phyloP scores from a whole-genome alignment of 1,140 invertebrate genomes.

The Ooceraea biroi region DNA sequence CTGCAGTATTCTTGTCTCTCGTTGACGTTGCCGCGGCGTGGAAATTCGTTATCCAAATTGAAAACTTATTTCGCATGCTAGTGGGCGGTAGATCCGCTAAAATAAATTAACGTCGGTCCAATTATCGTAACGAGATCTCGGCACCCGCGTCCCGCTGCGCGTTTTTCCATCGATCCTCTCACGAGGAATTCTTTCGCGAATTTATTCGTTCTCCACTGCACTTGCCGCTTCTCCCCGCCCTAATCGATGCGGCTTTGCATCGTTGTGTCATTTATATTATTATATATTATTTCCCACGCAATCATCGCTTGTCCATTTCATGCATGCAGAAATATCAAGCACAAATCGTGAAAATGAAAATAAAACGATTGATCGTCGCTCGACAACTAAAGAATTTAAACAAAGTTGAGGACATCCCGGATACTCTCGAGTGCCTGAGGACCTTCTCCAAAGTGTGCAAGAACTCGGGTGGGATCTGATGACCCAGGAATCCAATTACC shows the following conservation, averaged over 20 bases:
- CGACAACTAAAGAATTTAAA: neutral
- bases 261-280: neutral
- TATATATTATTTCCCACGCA: neutral
- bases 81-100: conserved; percentile 28
- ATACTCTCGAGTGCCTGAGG: neutral
- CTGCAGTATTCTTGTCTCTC: conserved; percentile 24
- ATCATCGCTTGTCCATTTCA: neutral
- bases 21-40: conserved; percentile 1
- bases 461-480: conserved; percentile 44
- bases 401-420: neutral
- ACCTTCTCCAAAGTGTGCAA: conserved; percentile 1
- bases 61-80: conserved; percentile 47
- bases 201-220: neutral
- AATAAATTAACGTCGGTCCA: conserved; percentile 64
- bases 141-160: conserved; percentile 11
- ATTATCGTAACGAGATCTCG: conserved; percentile 60
- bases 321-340: neutral
- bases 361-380: neutral
- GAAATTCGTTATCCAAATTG: conserved; percentile 65
- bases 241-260: neutral
- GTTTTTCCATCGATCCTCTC: conserved; percentile 43
- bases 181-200: neutral
- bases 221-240: conserved; percentile 15
- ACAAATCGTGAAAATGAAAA: conserved; percentile 5
- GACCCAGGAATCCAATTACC: conserved; percentile 61